These are phyloP conservation scores for Heliocidaris tuberculata DNA, from an alignment of 35 echinoderm and acorn worm genomes.

Conservation along the genomic window DNA sequence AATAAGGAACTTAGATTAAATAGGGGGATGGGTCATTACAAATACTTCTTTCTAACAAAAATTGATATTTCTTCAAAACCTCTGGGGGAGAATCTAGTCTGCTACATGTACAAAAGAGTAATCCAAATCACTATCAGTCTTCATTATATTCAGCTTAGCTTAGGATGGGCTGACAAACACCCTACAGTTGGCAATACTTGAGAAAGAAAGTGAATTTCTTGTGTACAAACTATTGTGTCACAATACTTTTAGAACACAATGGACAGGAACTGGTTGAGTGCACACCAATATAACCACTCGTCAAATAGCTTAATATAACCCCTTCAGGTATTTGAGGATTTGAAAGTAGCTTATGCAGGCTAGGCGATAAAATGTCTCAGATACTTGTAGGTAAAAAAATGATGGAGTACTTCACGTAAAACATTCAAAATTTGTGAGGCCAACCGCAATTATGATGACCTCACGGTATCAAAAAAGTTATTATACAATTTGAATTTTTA, in stretches of 20 bases:
- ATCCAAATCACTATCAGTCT: not conserved
- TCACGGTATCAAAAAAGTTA: too few relatives aligned
- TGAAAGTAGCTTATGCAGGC: not conserved
- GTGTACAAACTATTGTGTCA: constrained; percentile 20
- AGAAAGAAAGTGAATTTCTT: constrained; percentile 29
- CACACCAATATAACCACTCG: not conserved
- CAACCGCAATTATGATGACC: too few relatives aligned
- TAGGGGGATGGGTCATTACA: too few relatives aligned
- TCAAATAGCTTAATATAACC: not conserved
- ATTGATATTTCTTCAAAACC: not conserved
- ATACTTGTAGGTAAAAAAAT: too few relatives aligned
- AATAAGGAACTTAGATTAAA: too few relatives aligned
- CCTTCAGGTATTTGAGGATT: not conserved
- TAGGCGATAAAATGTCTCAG: too few relatives aligned
- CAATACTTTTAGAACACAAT: constrained; percentile 1
- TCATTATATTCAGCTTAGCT: not conserved
- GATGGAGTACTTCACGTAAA: too few relatives aligned
- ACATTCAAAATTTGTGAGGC: too few relatives aligned
- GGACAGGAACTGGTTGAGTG: not conserved
- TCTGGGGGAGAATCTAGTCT: not conserved
- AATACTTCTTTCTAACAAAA: too few relatives aligned
- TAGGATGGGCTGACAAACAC: not conserved
- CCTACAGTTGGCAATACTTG: not conserved
- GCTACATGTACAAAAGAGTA: not conserved
- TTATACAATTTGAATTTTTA: too few relatives aligned